Evolutionary conservation across 1,140 invertebrate genomes (phyloP).

Genomic region (Trinorchestia longiramus): DNA sequence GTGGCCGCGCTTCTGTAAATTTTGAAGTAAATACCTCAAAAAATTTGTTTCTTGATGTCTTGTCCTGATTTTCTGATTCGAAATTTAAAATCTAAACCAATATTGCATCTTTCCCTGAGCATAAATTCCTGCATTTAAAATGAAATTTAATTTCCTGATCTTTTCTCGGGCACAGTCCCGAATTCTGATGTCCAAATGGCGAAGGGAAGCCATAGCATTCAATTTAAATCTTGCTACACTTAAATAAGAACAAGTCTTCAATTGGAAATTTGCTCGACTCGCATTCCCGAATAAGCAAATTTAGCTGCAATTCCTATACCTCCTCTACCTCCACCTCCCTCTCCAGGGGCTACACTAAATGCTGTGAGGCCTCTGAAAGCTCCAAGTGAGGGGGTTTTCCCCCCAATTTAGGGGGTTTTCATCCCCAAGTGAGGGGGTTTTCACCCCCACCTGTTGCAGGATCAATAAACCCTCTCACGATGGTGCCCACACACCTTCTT

Average conservation of each 20-base stretch:
- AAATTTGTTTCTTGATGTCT: neutral
- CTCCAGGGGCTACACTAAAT: neutral
- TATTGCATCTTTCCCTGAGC: neutral
- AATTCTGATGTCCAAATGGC: neutral
- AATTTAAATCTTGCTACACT: neutral
- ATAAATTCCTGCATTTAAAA: neutral
- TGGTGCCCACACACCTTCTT: neutral
- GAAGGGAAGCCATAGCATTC: neutral
- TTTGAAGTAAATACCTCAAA: too few relatives aligned
- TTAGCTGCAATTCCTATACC: neutral
- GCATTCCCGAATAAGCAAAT: neutral
- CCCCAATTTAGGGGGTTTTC: neutral
- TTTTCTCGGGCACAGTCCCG: neutral
- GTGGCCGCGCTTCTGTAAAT: too few relatives aligned
- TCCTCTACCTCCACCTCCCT: neutral
- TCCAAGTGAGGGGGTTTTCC: neutral
- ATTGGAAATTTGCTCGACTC: neutral
- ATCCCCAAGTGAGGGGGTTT: neutral
- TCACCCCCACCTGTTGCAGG: constrained; percentile 19
- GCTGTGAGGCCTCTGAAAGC: neutral
- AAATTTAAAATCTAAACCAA: neutral
- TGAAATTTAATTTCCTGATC: neutral
- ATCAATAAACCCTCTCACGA: neutral
- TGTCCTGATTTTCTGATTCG: neutral
- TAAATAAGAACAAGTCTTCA: neutral